phyloP scores from a whole-genome alignment of 1,140 invertebrate species.

The Geopemphigus sp. region DNA sequence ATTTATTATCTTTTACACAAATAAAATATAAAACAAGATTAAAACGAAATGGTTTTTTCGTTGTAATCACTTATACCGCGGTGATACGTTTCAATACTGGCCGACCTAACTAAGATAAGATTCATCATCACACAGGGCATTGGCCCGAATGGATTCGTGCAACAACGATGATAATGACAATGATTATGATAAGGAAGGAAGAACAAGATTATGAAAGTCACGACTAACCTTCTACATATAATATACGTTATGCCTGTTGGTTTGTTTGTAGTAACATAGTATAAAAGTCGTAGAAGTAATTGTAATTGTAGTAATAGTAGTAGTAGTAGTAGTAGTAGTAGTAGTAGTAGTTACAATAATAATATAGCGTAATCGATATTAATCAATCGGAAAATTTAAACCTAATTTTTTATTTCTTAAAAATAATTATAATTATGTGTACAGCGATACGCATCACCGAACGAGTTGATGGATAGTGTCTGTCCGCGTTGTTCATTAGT shows the following conservation, averaged over 20 bases:
- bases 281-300: too few species aligned
- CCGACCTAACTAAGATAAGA: slow-evolving; percentile 35
- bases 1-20: too few species aligned
- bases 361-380: not conserved
- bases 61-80: too few species aligned
- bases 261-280: not conserved
- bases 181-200: too few species aligned
- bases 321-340: too few species aligned
- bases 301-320: too few species aligned
- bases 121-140: not conserved
- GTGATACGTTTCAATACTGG: too few species aligned
- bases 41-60: too few species aligned
- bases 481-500: slow-evolving; percentile 36
- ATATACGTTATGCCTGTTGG: not conserved
- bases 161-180: not conserved
- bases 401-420: not conserved
- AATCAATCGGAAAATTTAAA: slow-evolving; percentile 1
- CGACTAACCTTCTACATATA: not conserved
- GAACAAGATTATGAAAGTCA: not conserved
- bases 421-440: slow-evolving; percentile 22
- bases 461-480: slow-evolving; percentile 39
- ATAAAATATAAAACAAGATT: too few species aligned
- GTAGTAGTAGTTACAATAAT: too few species aligned
- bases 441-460: slow-evolving; percentile 7
- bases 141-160: not conserved